Percentiles rank a stretch among this genome's conserved stretches.
phyloP scores from a whole-genome alignment of 2,797 vertebrate genomes.

The Crocidura indochinensis region DNA sequence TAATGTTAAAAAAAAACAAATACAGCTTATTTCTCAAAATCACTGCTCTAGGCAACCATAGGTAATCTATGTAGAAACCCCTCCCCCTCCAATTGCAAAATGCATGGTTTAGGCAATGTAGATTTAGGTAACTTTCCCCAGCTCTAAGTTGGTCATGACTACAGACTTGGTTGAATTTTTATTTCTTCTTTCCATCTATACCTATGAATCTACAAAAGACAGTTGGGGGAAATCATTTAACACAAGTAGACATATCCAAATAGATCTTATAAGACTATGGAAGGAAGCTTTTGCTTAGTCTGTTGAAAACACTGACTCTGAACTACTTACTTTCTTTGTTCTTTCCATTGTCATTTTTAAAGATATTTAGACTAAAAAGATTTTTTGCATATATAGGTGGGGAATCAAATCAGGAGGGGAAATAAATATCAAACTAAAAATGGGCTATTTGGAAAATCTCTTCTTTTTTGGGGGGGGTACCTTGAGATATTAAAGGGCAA shows the following conservation, averaged over 20 bases:
- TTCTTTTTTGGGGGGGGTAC: conserved; percentile 55
- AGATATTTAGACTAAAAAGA: conserved; percentile 62
- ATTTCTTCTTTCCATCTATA: conserved; percentile 56
- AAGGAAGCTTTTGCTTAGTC: not conserved
- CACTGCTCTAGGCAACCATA: not conserved
- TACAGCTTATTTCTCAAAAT: conserved; percentile 12
- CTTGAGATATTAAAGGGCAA: conserved; percentile 50
- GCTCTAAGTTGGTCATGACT: conserved; percentile 57
- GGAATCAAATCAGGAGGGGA: not conserved
- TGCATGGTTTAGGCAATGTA: not conserved
- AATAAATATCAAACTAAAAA: conserved; percentile 32
- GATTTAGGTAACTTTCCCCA: conserved; percentile 18
- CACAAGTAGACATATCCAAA: conserved; percentile 53
- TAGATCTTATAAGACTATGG: conserved; percentile 56
- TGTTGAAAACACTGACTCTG: conserved; percentile 54
- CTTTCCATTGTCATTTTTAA: conserved; percentile 67
- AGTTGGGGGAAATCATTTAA: conserved; percentile 44
- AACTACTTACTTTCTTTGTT: conserved; percentile 50
- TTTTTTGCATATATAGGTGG: conserved; percentile 36
- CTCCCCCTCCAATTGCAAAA: conserved; percentile 34
- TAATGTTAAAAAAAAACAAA: conserved; percentile 51
- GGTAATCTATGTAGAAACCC: not conserved
- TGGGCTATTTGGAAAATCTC: conserved; percentile 60
- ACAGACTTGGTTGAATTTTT: conserved; percentile 55
- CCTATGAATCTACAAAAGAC: conserved; percentile 59